phyloP scores from a whole-genome alignment of 2,888 invertebrate genomes.

The Notocelia uddmanniana region DNA sequence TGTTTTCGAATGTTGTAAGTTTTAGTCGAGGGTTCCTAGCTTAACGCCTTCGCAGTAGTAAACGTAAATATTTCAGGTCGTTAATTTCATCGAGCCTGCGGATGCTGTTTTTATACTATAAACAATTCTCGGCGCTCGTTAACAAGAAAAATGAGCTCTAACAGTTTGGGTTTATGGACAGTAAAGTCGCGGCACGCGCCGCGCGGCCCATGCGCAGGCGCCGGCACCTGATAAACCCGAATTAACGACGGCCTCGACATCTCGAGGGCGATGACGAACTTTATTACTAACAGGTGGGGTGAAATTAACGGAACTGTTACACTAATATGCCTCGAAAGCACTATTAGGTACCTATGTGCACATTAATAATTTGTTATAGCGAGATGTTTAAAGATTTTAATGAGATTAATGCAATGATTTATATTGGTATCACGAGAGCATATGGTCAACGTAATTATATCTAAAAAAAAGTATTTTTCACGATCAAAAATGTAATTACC shows the following conservation, averaged over 20 bases:
- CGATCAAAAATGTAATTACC: background rate
- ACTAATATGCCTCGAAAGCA: constrained; percentile 19
- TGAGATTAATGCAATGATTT: background rate
- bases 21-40: constrained; percentile 35
- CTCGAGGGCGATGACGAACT: constrained; percentile 10
- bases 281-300: constrained; percentile 53
- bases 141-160: constrained; percentile 85
- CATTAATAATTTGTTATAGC: background rate
- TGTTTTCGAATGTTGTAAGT: constrained; percentile 53
- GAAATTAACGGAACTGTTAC: constrained; percentile 48
- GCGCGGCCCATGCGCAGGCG: constrained; percentile 66
- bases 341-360: constrained; percentile 5
- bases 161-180: constrained; percentile 81
- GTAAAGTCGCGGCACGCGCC: constrained; percentile 80
- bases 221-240: constrained; percentile 66
- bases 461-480: background rate
- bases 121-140: constrained; percentile 81
- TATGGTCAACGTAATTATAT: background rate
- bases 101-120: constrained; percentile 77
- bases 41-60: constrained; percentile 54
- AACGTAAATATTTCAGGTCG: constrained; percentile 76
- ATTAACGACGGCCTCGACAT: constrained; percentile 50
- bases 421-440: background rate
- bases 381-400: background rate
- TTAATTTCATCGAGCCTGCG: constrained; percentile 68